These are phyloP conservation scores for Zaprionus bogoriensis DNA, from an alignment of 2,888 invertebrate species.

Conservation along the genomic window DNA sequence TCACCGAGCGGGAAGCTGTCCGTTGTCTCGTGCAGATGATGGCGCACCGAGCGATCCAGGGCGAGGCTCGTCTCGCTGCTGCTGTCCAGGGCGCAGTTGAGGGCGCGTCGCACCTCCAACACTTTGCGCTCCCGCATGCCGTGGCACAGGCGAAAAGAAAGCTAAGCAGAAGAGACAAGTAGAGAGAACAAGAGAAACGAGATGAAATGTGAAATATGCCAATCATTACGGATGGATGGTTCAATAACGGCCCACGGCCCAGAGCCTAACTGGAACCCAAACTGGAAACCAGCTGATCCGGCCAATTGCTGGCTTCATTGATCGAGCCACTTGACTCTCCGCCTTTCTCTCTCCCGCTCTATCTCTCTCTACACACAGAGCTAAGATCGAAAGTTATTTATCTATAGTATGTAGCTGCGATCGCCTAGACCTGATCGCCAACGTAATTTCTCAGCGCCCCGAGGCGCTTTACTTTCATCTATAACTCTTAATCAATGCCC, in stretches of 20 bases:
- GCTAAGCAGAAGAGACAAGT: slow-evolving; percentile 83
- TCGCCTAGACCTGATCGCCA: slow-evolving; percentile 41
- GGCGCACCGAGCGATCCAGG: slow-evolving; percentile 85
- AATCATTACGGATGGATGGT: slow-evolving; percentile 39
- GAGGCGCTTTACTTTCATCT: slow-evolving; percentile 59
- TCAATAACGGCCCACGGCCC: slow-evolving; percentile 43
- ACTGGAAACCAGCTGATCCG: slow-evolving; percentile 34
- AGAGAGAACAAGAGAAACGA: slow-evolving; percentile 5
- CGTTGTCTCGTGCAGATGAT: slow-evolving; percentile 87
- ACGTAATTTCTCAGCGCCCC: slow-evolving; percentile 55
- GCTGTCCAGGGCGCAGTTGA: slow-evolving; percentile 83
- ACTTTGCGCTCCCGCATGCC: slow-evolving; percentile 89
- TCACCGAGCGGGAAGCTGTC: slow-evolving; percentile 88
- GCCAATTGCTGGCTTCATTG: slow-evolving; percentile 62
- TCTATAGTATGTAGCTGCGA: slow-evolving; percentile 6
- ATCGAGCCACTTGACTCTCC: slow-evolving; percentile 49
- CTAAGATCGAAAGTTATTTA: slow-evolving; percentile 66
- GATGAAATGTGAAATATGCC: slow-evolving; percentile 35
- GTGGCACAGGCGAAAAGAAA: slow-evolving; percentile 89
- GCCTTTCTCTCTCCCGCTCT: not conserved
- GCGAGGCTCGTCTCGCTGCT: slow-evolving; percentile 83
- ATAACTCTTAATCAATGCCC: slow-evolving; percentile 49
- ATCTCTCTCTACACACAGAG: not conserved
- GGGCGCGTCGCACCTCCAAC: slow-evolving; percentile 87
- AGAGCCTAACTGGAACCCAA: not conserved